Evolutionary conservation across 2,888 invertebrate species (phyloP), one percentile per base, ranked within the genome.

Genomic region (Antheraea yamamai): DNA sequence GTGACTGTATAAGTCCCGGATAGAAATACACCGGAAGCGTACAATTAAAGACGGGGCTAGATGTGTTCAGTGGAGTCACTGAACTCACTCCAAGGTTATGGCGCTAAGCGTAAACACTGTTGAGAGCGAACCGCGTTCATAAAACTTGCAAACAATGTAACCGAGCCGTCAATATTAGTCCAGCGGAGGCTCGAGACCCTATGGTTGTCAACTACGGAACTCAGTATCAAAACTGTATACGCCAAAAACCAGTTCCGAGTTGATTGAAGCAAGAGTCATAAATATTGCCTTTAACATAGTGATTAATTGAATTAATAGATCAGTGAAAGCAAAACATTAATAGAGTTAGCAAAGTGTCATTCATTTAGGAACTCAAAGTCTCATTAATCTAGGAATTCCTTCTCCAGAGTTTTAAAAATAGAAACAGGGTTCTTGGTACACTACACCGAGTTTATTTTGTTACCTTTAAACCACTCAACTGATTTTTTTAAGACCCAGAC

Each of bases 41-140:
- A 88, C 88, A 89, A 91, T 89, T 90, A 90, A 87, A 89, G 85
- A 82, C 85, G 84, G 80, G 30, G 61, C 85, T 84, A 83, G 85
- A 85, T 84, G 83, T 82, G 82, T 84, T 81, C 85, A 84, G 85
- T 82, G 81, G 85, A 87, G 92, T 91, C 93, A 90, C 80, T 91
- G 92, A 94, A 90, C 94, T 87, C 88, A 47, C 79, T 76, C 79
- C 92, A 93, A 93, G 94, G 92, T 91, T 91, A 89, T 85, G 85
- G 85, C 84, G 87, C 85, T 88, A 89, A 91, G 85, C 82, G 88
- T 88, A 88, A 87, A 88, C 87, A 89, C 39, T 71, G 77, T 77
- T 66, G 64, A 84, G 83, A 79, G 81, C 87, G 86, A 84, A 87
- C 87, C 87, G 84, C 89, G 89, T 92, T 90, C 91, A 92, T 92